These are phyloP conservation scores for Nezara viridula DNA, from an alignment of 2,888 invertebrate genomes.

Conservation along the genomic window DNA sequence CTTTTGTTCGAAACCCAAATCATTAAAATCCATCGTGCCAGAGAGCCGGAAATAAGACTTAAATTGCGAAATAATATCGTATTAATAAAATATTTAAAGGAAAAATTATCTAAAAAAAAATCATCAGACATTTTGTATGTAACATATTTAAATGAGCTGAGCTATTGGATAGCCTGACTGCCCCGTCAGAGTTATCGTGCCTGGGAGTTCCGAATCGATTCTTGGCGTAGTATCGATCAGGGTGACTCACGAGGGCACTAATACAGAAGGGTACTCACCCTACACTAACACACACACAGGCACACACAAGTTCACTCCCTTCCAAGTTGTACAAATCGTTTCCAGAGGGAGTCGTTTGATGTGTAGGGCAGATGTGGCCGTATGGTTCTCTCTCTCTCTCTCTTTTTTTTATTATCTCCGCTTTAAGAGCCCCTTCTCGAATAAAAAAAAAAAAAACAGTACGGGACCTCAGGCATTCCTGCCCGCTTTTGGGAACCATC, in stretches of 20 bases:
- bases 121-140: too few relatives aligned
- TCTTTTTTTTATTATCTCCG: conserved; percentile 17
- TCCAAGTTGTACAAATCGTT: conserved; percentile 23
- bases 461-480: background rate
- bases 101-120: too few relatives aligned
- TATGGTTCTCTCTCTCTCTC: background rate
- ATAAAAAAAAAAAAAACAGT: background rate
- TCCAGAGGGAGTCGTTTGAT: conserved; percentile 23
- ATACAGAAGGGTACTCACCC: background rate
- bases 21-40: too few relatives aligned
- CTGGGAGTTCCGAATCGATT: background rate
- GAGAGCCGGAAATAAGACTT: too few relatives aligned
- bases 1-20: too few relatives aligned
- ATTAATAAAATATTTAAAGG: too few relatives aligned
- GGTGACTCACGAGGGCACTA: conserved; percentile 16
- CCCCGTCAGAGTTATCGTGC: background rate
- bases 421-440: background rate
- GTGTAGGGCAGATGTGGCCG: conserved; percentile 44
- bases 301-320: background rate
- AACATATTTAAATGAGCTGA: too few relatives aligned
- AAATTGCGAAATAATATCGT: too few relatives aligned
- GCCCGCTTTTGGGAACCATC: conserved; percentile 15
- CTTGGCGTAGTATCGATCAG: background rate
- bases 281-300: background rate
- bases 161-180: background rate